Percentiles rank a stretch among this genome's conserved stretches.
Evolutionary conservation across 2,113 vertebrate genomes (phyloP).

Genomic region (Ammospiza nelsoni): DNA sequence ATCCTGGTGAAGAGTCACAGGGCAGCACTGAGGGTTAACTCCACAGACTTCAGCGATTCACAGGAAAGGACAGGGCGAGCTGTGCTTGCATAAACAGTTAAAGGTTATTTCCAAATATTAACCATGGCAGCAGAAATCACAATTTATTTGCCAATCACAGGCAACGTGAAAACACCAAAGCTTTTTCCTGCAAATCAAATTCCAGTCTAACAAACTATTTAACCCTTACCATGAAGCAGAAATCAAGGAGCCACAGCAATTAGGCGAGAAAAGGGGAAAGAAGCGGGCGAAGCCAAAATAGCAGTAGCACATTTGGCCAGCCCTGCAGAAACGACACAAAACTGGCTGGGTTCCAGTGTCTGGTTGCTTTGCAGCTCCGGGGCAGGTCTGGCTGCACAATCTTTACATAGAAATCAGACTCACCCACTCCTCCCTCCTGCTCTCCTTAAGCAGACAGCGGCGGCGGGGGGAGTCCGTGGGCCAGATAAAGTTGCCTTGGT

Average conservation of each 20-base stretch:
- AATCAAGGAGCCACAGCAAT: neutral
- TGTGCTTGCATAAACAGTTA: neutral
- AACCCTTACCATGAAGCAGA: neutral
- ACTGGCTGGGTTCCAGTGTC: neutral
- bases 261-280: neutral
- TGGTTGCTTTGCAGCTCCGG: neutral
- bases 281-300: neutral
- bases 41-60: neutral
- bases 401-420: neutral
- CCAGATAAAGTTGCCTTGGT: neutral
- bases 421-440: neutral
- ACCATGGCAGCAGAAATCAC: neutral
- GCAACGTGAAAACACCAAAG: neutral
- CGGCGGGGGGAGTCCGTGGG: neutral
- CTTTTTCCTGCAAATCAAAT: neutral
- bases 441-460: neutral
- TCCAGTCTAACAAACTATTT: neutral
- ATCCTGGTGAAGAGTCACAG: accelerated
- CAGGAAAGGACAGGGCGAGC: neutral
- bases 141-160: neutral
- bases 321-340: neutral
- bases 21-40: neutral
- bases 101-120: constrained; percentile 7
- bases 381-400: neutral
- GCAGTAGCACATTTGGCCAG: neutral